A percentile compares a stretch with the other conserved stretches of the same genome.
Evolutionary conservation across 2,888 invertebrate species (phyloP).

Genomic region (Amblyjoppa fuscipennis): DNA sequence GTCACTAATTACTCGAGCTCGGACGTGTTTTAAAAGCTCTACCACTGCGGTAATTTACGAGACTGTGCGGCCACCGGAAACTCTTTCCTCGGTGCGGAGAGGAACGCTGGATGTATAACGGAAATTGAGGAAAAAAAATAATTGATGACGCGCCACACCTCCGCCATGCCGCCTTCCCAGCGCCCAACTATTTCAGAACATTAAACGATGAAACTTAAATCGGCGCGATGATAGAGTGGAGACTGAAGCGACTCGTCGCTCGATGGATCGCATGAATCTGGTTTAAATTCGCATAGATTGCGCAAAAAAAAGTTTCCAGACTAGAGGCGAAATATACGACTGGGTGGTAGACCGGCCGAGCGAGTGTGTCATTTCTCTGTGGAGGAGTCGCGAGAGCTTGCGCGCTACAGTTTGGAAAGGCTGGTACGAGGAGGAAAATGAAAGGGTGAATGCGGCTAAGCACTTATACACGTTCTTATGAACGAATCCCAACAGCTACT

Average conservation of each 20-base stretch:
- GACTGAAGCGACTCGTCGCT: neutral
- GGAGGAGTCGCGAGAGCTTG: neutral
- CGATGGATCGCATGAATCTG: neutral
- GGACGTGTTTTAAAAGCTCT: conserved; percentile 79
- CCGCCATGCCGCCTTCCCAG: neutral
- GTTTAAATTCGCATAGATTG: neutral
- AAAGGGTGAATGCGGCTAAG: conserved; percentile 31
- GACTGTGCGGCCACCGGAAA: conserved; percentile 15
- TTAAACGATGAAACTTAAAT: neutral
- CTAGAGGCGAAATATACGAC: neutral
- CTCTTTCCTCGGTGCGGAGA: neutral
- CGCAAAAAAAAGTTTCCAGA: neutral
- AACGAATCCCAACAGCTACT: conserved; percentile 63
- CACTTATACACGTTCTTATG: conserved; percentile 58
- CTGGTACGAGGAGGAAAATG: conserved; percentile 14
- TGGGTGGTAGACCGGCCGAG: neutral
- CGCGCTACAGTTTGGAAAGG: conserved; percentile 3
- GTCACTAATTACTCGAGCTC: conserved; percentile 79
- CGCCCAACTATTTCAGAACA: neutral
- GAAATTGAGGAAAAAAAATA: conserved; percentile 17
- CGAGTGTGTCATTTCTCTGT: conserved; percentile 6
- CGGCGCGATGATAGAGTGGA: neutral
- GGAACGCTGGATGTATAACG: neutral
- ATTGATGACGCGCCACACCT: neutral
- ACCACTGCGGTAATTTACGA: conserved; percentile 72